phyloP scores from a whole-genome alignment of 2,113 vertebrate species.

The Rostratula benghalensis region DNA sequence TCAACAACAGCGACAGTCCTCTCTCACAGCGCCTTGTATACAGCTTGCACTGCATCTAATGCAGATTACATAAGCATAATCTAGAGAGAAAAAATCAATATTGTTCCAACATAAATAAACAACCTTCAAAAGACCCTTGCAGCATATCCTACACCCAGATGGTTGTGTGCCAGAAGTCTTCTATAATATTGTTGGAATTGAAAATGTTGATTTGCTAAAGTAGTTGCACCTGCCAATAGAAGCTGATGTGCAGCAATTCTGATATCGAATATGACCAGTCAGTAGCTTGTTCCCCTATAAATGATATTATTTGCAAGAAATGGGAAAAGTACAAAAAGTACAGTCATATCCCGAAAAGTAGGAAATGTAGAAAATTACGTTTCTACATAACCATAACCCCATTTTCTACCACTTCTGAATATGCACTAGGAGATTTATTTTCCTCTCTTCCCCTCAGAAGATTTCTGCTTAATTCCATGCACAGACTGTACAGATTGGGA shows the following conservation, averaged over 20 bases:
- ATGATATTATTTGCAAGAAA: neutral
- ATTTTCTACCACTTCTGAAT: neutral
- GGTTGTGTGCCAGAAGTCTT: neutral
- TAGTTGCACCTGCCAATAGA: neutral
- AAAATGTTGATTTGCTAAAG: neutral
- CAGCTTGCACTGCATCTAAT: neutral
- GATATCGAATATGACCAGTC: neutral
- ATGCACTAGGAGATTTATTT: neutral
- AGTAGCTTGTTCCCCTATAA: neutral
- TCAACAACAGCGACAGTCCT: neutral
- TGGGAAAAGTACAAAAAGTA: neutral
- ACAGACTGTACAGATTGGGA: neutral
- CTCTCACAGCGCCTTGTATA: neutral
- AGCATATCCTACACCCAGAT: neutral
- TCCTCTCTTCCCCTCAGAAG: neutral
- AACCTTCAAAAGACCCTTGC: neutral
- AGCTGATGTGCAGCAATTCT: neutral
- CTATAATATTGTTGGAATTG: neutral
- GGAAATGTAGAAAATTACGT: rapidly evolving
- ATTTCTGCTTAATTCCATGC: neutral
- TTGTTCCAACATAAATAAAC: neutral
- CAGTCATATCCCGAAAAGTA: neutral
- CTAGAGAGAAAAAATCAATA: neutral
- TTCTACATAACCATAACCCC: neutral
- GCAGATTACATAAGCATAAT: neutral